Percentiles rank a stretch among this genome's conserved stretches.
These are phyloP conservation scores for Leptoteleia sp. DNA, from an alignment of 1,140 invertebrate genomes.

Conservation along the genomic window DNA sequence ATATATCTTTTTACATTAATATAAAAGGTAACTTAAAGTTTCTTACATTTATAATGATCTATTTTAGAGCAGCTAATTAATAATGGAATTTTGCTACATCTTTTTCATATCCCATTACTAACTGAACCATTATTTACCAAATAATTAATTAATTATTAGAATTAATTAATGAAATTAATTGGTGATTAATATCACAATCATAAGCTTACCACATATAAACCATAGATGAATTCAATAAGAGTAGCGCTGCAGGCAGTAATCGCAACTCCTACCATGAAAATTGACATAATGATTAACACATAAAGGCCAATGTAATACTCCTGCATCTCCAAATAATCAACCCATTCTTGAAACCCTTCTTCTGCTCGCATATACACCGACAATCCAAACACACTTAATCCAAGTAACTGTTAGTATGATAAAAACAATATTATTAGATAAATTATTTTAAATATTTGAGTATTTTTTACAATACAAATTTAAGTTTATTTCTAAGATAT, in stretches of 20 bases:
- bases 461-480: too few relatives aligned
- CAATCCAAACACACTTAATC: constrained; percentile 87
- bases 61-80: too few relatives aligned
- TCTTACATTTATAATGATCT: too few relatives aligned
- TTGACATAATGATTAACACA: constrained; percentile 86
- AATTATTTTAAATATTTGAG: too few relatives aligned
- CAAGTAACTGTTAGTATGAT: constrained; percentile 88
- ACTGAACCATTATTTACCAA: too few relatives aligned
- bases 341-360: constrained; percentile 89
- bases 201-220: constrained; percentile 83
- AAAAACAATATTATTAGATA: constrained; percentile 20
- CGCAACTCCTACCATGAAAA: constrained; percentile 87
- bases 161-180: too few relatives aligned
- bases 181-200: background rate
- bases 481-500: too few relatives aligned
- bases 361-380: constrained; percentile 91
- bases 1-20: too few relatives aligned
- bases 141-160: too few relatives aligned
- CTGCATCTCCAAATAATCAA: constrained; percentile 86
- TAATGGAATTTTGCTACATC: too few relatives aligned
- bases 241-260: constrained; percentile 89
- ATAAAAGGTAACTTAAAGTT: too few relatives aligned
- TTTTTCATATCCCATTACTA: too few relatives aligned
- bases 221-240: constrained; percentile 84
- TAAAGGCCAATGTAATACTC: constrained; percentile 91